Conservation (phyloP, 2,888 invertebrate genomes). For the Plebejus anna region DNA sequence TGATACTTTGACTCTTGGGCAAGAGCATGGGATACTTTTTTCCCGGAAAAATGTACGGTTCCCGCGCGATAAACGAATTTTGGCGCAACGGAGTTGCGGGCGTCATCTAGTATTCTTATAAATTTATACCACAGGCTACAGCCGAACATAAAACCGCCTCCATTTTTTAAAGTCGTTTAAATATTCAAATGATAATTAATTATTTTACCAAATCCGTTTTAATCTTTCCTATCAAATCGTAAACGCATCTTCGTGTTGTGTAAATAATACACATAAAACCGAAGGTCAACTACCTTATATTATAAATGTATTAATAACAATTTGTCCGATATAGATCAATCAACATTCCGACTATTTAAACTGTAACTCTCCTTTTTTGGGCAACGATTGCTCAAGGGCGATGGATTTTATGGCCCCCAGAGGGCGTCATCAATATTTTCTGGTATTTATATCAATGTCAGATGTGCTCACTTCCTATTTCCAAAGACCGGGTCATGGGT, state of each 20-base stretch:
- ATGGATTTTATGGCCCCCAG: background rate
- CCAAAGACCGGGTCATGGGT: slow-evolving; percentile 59
- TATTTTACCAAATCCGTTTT: background rate
- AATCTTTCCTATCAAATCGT: background rate
- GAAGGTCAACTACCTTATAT: background rate
- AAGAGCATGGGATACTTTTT: too few species aligned
- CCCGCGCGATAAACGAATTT: too few species aligned
- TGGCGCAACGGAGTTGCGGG: too few species aligned
- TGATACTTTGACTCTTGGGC: too few species aligned
- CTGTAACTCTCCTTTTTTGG: slow-evolving; percentile 30
- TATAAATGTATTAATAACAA: background rate
- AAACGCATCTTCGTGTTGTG: background rate
- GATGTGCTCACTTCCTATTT: slow-evolving; percentile 50
- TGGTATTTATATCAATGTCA: slow-evolving; percentile 25
- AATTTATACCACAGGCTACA: background rate
- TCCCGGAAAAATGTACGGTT: too few species aligned
- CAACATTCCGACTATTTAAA: slow-evolving; percentile 35
- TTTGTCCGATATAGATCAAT: slow-evolving; percentile 25
- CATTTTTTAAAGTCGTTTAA: background rate
- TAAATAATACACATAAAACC: background rate
- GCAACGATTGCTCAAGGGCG: slow-evolving; percentile 33
- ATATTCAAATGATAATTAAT: background rate
- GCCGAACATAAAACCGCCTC: background rate
- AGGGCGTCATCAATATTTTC: slow-evolving; percentile 24
- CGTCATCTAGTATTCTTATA: background rate